Evolutionary conservation across 2,888 invertebrate species (phyloP), one percentile per base, ranked within the genome.

Genomic region (Pedicia rivosa): DNA sequence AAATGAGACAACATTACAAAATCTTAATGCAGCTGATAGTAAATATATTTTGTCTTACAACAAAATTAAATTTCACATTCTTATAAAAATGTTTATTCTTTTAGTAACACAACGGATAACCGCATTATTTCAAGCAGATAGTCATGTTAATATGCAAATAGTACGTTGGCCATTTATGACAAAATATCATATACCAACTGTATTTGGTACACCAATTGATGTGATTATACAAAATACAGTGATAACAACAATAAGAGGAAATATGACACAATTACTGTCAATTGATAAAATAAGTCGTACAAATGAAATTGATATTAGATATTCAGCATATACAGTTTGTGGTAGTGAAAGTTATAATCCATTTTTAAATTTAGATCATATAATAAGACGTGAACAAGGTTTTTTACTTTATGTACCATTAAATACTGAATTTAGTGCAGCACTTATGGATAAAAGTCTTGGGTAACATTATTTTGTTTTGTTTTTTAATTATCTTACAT

Each of bases 161-260:
- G 63, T 71, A 12, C 62, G 67, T 35, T 64, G 70, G 49, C 70
- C 70, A 2, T 56, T 69, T 34, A 64, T 64, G 46, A 63, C 66
- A 42, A 66, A 66, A 46, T 65, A 65, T 20, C 51, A 63, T 3
- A 65, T 66, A 42, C 65, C 65, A n/a, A 69, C 69, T 2, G 69
- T 70, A 44, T 47, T 71, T 55, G 80, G 76, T 32, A 69, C 60
- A 5, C 46, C 55, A 64, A 46, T 70, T 62, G 15, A 70, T 66
- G 31, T 64, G 50, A 40, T 65, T 51, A 36, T 68, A 52, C 58
- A 61, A 46, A 59, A 56, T 4, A 61, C 62, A 3, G 57, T 61
- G 0, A 63, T 79, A 29, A 70, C 74, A 1, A 78, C 78, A 0
- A 63, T 78, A 15, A 62, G 79, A 40, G 80, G 80, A 1, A 78